Evolutionary conservation across 2,797 vertebrate species (phyloP), one percentile per base, ranked within the genome.

Genomic region (Acanthornis magna): DNA sequence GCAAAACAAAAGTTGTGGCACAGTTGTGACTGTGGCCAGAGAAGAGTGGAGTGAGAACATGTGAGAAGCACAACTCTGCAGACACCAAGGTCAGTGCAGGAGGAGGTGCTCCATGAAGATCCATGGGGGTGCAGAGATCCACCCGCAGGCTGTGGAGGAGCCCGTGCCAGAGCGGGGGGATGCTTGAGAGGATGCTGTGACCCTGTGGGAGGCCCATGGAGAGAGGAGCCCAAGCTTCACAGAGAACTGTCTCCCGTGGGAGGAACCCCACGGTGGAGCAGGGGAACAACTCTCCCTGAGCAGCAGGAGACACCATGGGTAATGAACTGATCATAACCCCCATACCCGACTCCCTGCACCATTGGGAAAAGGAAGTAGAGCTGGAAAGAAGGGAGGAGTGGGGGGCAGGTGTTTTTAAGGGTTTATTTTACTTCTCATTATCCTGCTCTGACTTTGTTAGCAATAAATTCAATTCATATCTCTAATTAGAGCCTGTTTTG

Each of bases 281-380:
- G 17, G 26, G 34, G 7, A 42, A 58, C 0, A 0, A 43, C 9
- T 32, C 51, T 58, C 21, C 43, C 36, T 58, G 32, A 74, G 34
- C 20, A 65, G 2, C 0, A 0, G 34, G 12, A 73, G 51, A 58
- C 58, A 36, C 14, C 53, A 32, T 0, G 0, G 5, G 9, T 22
- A 0, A 32, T 12, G 0, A 58, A 66, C 43, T 36, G 36, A 32
- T 11, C 17, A 12, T 5, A 50, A 32, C 3, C 21, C 26, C 11
- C 5, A 13, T 4, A 43, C 61, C 17, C 36, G 6, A 22, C 53
- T 85, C 36, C 32, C 21, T 85, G 61, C 9, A 36, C 22, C n/a
- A 12, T 0, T 27, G 17, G 13, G 5, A 26, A 26, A 10, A 58
- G 30, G 19, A 65, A 30, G 14, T 3, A 30, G 20, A 45, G 27